Percentiles rank a stretch among this genome's conserved stretches.
Conservation (phyloP, 2,888 invertebrate genomes). For the Plagodis dolabraria region DNA sequence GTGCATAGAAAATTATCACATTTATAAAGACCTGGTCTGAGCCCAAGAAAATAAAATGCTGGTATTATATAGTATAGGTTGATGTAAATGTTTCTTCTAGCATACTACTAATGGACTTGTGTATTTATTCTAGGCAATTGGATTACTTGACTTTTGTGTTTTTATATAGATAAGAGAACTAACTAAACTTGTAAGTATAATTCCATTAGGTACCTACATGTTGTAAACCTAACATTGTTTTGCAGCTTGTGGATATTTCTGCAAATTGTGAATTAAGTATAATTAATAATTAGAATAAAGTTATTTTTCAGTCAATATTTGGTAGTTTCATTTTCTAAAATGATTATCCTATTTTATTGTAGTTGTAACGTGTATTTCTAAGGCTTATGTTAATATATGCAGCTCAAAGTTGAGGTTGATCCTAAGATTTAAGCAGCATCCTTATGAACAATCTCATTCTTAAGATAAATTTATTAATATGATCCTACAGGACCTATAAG, state of each 20-base stretch:
- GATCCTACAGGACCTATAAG: too few relatives aligned
- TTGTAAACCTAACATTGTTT: slow-evolving; percentile 60
- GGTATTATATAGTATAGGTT: not conserved
- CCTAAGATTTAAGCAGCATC: too few relatives aligned
- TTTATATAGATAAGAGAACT: slow-evolving; percentile 63
- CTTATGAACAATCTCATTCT: too few relatives aligned
- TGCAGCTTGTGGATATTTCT: slow-evolving; percentile 72
- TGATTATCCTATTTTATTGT: not conserved
- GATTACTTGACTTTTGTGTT: slow-evolving; percentile 71
- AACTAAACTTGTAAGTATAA: slow-evolving; percentile 61
- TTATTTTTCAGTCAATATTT: slow-evolving; percentile 77
- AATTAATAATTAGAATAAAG: slow-evolving; percentile 81
- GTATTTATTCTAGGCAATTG: slow-evolving; percentile 53
- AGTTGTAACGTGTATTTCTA: too few relatives aligned
- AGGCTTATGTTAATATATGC: too few relatives aligned
- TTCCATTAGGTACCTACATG: slow-evolving; percentile 73
- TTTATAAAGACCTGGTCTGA: too few relatives aligned
- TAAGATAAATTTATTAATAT: too few relatives aligned
- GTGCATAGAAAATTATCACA: too few relatives aligned
- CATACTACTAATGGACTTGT: slow-evolving; percentile 7
- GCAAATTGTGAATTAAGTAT: slow-evolving; percentile 78
- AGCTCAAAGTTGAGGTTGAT: too few relatives aligned
- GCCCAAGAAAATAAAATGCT: not conserved
- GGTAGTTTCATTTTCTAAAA: slow-evolving; percentile 62
- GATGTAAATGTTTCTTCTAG: not conserved